These are phyloP conservation scores for Sipha flava DNA, from an alignment of 1,140 invertebrate species.

Conservation along the genomic window DNA sequence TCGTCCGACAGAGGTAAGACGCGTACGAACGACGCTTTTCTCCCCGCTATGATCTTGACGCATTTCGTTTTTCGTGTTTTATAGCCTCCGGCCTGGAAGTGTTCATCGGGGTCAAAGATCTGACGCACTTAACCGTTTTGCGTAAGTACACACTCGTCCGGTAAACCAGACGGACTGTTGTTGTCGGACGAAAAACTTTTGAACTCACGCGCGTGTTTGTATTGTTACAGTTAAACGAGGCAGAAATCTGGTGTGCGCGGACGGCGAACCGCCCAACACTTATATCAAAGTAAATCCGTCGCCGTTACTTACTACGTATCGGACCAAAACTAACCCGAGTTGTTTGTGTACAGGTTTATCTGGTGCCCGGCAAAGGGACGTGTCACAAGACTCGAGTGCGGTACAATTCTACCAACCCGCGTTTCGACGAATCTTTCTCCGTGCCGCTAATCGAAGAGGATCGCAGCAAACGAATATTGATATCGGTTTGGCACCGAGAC, in stretches of 20 bases:
- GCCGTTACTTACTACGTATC: neutral
- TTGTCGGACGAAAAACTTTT: neutral
- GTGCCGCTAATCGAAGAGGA: constrained; percentile 46
- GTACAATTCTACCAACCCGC: constrained; percentile 43
- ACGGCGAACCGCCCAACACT: constrained; percentile 40
- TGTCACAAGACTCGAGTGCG: constrained; percentile 47
- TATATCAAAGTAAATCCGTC: constrained; percentile 41
- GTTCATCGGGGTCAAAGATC: neutral
- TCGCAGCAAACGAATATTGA: constrained; percentile 45
- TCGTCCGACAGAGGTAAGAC: constrained; percentile 16
- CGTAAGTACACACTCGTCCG: neutral
- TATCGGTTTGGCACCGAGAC: constrained; percentile 49
- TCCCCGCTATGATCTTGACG: neutral
- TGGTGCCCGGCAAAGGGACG: constrained; percentile 44
- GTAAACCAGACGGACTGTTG: too few species aligned
- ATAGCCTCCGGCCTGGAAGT: neutral
- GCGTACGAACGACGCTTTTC: constrained; percentile 30
- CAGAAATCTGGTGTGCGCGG: constrained; percentile 37
- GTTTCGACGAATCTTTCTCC: constrained; percentile 49
- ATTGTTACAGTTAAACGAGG: constrained; percentile 39
- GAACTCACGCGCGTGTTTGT: neutral
- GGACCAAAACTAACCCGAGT: neutral
- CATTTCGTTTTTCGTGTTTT: neutral
- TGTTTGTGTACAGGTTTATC: constrained; percentile 35
- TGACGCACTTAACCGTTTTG: neutral